Conservation (phyloP, 2,113 vertebrate species). For the Aphyosemion australe region DNA sequence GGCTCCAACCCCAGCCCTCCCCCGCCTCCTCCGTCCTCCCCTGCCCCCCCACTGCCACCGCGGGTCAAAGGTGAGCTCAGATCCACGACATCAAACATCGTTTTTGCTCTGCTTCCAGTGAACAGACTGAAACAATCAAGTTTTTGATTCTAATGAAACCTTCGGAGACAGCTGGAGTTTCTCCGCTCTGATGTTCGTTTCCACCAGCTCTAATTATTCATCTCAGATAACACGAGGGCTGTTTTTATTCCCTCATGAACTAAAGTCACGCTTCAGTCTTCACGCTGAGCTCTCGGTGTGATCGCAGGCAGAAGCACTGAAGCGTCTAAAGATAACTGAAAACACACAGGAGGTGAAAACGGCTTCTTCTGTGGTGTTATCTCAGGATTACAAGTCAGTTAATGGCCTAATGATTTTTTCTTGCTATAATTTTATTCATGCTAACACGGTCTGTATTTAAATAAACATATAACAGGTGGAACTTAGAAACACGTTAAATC, state of each 20-base stretch:
- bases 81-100: too few species aligned
- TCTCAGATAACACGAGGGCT: too few species aligned
- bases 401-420: not conserved
- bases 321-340: not conserved
- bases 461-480: too few species aligned
- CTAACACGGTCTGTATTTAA: too few species aligned
- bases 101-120: too few species aligned
- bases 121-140: too few species aligned
- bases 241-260: not conserved
- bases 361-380: not conserved
- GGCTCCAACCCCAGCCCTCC: conserved; percentile 55
- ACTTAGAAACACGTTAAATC: too few species aligned
- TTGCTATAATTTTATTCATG: not conserved
- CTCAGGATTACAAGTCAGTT: too few species aligned
- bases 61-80: conserved; percentile 63
- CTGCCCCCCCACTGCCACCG: conserved; percentile 66
- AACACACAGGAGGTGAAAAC: not conserved
- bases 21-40: conserved; percentile 65
- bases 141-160: not conserved
- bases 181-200: not conserved
- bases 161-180: not conserved
- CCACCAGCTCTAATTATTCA: not conserved
- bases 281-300: not conserved
- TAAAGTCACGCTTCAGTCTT: not conserved
- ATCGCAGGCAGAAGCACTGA: not conserved